Base-by-base conservation (phyloP, 64 coral and sea anemone genomes). In the Stichodactyla mertensii region DNA sequence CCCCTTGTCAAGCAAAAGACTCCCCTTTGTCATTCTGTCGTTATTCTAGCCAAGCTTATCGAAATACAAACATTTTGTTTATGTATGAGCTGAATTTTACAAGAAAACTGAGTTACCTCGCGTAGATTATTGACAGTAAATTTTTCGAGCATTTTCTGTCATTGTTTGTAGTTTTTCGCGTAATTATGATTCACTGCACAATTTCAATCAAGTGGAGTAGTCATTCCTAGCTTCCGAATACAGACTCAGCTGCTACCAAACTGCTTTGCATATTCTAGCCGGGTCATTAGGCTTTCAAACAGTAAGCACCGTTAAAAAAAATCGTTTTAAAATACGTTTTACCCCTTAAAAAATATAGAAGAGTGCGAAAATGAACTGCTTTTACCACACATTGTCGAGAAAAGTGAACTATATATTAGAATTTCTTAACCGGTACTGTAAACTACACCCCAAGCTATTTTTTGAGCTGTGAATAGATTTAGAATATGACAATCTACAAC, bases 201-300 rank as follows among this genome's bases (percentile, higher is more conserved):
- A 74, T 74, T 74, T 74, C 69, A 74, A 74, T 74, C 24, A 74
- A 26, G 69, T 74, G 24, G 69, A 74, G 24, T 74, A 14, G 69
- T 74, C 69, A 9, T 10, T 23, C 10, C 26, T 58, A 11, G 9
- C 56, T 26, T 74, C n/a, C 12, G 69, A 74, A 31, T 4, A 5
- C 22, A 74, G 69, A 45, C 36, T 74, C 69, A 74, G 69, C 69
- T 74, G 69, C 23, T 74, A 4, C 12, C 69, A 28, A 11, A 5
- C 69, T 31, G 12, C 69, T 74, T 74, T 74, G 69, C 69, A 74
- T 74, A 74, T 74, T 66, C 7, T 19, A 74, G 24, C 69, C 7
- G 11, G 23, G 27, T 74, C 7, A 74, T 74, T 31, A 74, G 27
- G 69, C 22, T 74, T 31, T 74, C 4, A 26, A 74, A 74, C 12